Evolutionary conservation across 2,113 vertebrate genomes (phyloP), one percentile per base, ranked within the genome.

Genomic region (Corythornis madagascariensis): DNA sequence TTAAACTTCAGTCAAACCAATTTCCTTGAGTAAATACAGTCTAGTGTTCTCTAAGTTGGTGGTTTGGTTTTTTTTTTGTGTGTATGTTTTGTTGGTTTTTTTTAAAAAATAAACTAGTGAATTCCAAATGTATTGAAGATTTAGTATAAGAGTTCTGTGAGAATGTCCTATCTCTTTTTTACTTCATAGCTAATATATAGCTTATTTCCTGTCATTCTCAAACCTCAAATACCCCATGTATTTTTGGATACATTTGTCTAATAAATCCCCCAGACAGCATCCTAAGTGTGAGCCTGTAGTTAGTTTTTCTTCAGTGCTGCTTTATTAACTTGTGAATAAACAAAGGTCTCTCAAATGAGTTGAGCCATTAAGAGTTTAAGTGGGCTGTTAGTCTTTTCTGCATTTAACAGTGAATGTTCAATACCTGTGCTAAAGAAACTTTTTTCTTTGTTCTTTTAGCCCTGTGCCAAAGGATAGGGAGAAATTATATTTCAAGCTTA

Each of bases 381-480:
- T 52, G 53, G 42, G 24, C 71, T 76, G 29, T n/a, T 52, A 11
- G 48, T 79, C 11, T 77, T 7, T 80, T 50, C 33, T 86, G 12
- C 38, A 11, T 80, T 74, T 52, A 55, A 9, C 5, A 35, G 18
- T 52, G 71, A 11, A 35, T 48, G 2, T 67, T 89, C 20, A 77
- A 3, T 89, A 53, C 22, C 14, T 71, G 15, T 71, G 38, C 69
- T 92, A 28, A 95, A 79, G n/a, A n/a, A 45, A 65, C 74, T 38
- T 92, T 6, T 86, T 95, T 63, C 40, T 91, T 89, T 65, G 0
- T 91, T 95, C 28, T 96, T 97, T 86, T 95, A 99, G 99, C 90
- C 97, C 99, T 14, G 99, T 99, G 72, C 99, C 99, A 28, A 99
- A 99, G 95, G 99, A 99, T 83, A 98, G 99, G 97, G 99, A 99